Evolutionary conservation across 2,113 vertebrate species (phyloP).

Genomic region (Oreochromis spilurus): DNA sequence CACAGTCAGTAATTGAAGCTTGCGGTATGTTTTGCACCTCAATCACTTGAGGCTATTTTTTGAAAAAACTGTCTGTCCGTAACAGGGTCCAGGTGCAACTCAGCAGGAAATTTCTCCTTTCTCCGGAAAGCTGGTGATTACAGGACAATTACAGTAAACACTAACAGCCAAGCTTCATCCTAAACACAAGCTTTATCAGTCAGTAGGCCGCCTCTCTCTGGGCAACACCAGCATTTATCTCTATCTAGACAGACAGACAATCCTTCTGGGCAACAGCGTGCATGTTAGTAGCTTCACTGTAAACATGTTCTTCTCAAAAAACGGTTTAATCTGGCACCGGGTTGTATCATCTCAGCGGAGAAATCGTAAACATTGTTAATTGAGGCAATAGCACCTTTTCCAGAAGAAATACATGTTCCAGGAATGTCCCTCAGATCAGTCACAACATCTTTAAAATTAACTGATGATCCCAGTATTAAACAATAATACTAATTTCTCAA

Average conservation of each 20-base stretch:
- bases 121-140: slow-evolving; percentile 43
- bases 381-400: not conserved
- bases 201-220: slow-evolving; percentile 13
- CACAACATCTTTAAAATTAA: not conserved
- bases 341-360: not conserved
- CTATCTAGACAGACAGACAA: slow-evolving; percentile 24
- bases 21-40: not conserved
- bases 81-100: slow-evolving; percentile 53
- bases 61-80: not conserved
- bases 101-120: not conserved
- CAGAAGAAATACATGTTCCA: not conserved
- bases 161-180: slow-evolving; percentile 42
- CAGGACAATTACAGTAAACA: slow-evolving; percentile 64
- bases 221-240: slow-evolving; percentile 40
- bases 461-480: not conserved
- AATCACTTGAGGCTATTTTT: not conserved
- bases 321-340: not conserved
- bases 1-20: not conserved
- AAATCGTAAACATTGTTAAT: not conserved
- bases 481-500: not conserved
- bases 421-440: not conserved
- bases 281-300: slow-evolving; percentile 24
- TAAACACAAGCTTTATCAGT: slow-evolving; percentile 40
- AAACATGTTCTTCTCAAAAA: slow-evolving; percentile 4
- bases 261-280: slow-evolving; percentile 7